A percentile compares a stretch with the other conserved stretches of the same genome.
These are phyloP conservation scores for Pseudachorutes palmiensis DNA, from an alignment of 1,140 invertebrate species.

Conservation along the genomic window DNA sequence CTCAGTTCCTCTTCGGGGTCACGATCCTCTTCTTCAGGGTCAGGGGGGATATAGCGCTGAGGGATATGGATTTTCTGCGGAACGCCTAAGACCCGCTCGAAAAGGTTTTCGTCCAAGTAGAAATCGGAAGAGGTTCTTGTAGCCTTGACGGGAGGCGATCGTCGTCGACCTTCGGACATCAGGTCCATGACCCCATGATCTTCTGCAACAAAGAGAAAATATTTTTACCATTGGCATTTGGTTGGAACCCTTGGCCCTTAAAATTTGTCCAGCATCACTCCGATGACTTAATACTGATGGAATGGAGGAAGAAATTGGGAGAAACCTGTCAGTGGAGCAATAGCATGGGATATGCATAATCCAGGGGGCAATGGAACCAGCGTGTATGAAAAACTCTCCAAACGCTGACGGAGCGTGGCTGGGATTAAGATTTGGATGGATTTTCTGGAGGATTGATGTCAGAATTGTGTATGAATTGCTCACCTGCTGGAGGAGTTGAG, in stretches of 20 bases:
- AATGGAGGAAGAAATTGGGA: neutral
- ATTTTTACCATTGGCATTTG: neutral
- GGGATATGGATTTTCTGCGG: conserved; percentile 36
- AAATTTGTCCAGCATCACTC: neutral
- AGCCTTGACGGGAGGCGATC: conserved; percentile 28
- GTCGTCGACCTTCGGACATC: conserved; percentile 21
- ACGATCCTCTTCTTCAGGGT: conserved; percentile 15
- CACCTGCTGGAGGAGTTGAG: neutral
- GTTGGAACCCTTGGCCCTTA: neutral
- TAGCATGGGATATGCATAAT: too few relatives aligned
- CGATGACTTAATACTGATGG: neutral
- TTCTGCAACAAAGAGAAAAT: neutral
- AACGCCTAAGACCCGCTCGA: conserved; percentile 32
- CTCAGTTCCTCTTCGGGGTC: conserved; percentile 32
- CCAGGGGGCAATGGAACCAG: too few relatives aligned
- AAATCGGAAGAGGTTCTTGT: conserved; percentile 22
- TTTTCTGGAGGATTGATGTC: too few relatives aligned
- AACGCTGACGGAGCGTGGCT: too few relatives aligned
- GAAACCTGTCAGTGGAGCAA: too few relatives aligned
- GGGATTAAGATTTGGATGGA: too few relatives aligned
- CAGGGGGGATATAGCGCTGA: conserved; percentile 34
- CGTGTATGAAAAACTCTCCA: too few relatives aligned
- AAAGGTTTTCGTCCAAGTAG: conserved; percentile 31
- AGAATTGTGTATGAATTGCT: neutral
- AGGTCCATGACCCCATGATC: conserved; percentile 12